A percentile compares a stretch with the other conserved stretches of the same genome.
Conservation (phyloP, 2,888 invertebrate species). For the Sabatieria punctata region DNA sequence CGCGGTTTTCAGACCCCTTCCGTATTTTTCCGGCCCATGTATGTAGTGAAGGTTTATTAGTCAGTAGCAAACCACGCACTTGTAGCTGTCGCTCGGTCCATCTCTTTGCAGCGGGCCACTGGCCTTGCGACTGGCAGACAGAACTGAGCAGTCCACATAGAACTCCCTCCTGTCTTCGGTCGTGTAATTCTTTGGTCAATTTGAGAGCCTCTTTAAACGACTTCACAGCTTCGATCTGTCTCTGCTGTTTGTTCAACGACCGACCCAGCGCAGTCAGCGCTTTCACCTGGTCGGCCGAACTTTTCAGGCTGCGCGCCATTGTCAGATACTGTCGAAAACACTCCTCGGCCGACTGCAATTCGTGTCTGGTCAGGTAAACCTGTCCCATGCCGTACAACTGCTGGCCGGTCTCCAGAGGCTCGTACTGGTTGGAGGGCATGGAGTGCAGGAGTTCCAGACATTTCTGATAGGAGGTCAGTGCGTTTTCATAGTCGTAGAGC, state of each 20-base stretch:
- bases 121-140: constrained; percentile 87
- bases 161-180: constrained; percentile 50
- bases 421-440: background rate
- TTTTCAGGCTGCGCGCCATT: constrained; percentile 59
- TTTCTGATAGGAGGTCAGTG: constrained; percentile 85
- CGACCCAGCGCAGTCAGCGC: background rate
- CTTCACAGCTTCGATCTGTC: background rate
- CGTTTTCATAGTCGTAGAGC: constrained; percentile 69
- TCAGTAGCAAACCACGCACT: no score
- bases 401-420: background rate
- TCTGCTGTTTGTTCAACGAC: background rate
- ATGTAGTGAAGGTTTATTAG: background rate
- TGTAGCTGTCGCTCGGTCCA: constrained; percentile 93
- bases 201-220: background rate
- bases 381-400: background rate
- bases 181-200: constrained; percentile 53
- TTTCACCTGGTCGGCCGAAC: constrained; percentile 34
- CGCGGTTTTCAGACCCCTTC: no score
- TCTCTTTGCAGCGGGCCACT: constrained; percentile 59
- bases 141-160: constrained; percentile 96
- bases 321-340: constrained; percentile 80
- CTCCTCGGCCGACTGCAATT: constrained; percentile 78
- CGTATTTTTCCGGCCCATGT: no score
- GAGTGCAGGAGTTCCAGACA: constrained; percentile 56
- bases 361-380: constrained; percentile 46